Base-by-base conservation (phyloP, 2,797 vertebrate genomes). In the Ara ararauna region DNA sequence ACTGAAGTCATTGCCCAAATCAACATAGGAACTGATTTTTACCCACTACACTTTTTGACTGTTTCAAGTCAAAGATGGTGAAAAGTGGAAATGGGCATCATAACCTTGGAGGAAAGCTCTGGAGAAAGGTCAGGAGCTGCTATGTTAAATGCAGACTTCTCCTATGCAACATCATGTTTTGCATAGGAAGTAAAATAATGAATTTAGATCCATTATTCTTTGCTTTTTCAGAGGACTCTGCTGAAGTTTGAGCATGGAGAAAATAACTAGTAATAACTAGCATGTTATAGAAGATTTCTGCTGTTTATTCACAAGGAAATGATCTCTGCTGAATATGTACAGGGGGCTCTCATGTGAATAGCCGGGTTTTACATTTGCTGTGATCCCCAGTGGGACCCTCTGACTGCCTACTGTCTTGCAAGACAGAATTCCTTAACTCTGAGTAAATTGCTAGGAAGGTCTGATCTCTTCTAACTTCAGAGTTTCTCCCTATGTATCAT, bases 371-470 rank as follows among this genome's bases (percentile, higher is more conserved):
- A 70, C 56, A 86, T 68, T 89, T 84, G 50, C 70, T 54, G 30
- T 74, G 76, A 70, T 73, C 67, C 65, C 87, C 62, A 51, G 27
- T 42, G 86, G 68, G 64, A 91, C 54, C n/a, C 68, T 92, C 68
- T 5, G 7, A 61, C 27, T 83, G 58, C 81, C 89, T 94, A 96
- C 93, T 77, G 76, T 93, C 90, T 84, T 87, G 92, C 48, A 87
- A 86, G 87, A 73, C 10, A 82, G 66, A 93, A 93, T 89, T 94
- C 84, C 50, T 76, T 42, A 86, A 84, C 82, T 82, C 67, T 90
- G 72, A 91, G 84, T 82, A 71, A 79, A 89, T 71, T 91, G 40
- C n/a, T 90, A 81, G 81, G 78, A 94, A 94, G 85, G 89, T 91
- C 68, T 91, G 76, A 84, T 82, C 77, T 83, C 70, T 82, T 66